Conservation (phyloP, 1,140 invertebrate genomes). For the Ephestia elutella region DNA sequence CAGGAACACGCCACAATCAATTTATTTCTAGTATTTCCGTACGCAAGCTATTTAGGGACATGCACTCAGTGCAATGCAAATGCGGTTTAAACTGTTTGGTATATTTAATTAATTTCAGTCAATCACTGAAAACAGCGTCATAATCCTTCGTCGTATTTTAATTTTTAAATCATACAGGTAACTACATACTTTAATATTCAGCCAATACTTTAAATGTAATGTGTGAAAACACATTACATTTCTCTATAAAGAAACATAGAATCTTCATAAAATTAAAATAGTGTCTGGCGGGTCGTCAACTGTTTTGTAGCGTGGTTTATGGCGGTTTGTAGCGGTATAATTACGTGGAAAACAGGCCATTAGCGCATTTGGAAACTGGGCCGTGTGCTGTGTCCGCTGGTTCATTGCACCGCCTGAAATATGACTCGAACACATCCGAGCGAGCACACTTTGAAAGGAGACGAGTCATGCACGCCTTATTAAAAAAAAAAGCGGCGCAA, state of each 20-base stretch:
- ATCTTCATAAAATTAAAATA: not conserved
- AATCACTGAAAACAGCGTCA: no score
- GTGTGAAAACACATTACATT: no score
- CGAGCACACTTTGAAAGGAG: not conserved
- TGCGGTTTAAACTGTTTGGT: not conserved
- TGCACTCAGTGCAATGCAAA: not conserved
- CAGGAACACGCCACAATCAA: not conserved
- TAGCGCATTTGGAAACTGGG: slow-evolving; percentile 24
- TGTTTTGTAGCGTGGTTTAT: not conserved
- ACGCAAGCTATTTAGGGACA: not conserved
- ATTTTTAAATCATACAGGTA: no score
- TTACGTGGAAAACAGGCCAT: slow-evolving; percentile 24
- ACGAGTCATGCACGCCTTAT: not conserved
- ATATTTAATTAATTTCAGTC: no score
- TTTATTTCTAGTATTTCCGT: not conserved
- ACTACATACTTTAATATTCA: no score
- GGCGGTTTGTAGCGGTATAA: slow-evolving; percentile 12
- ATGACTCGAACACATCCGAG: slow-evolving; percentile 6
- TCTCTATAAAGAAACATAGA: not conserved
- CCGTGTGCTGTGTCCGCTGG: slow-evolving; percentile 15
- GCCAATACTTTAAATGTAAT: no score
- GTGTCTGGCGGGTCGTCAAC: not conserved
- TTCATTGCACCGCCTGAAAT: slow-evolving; percentile 26
- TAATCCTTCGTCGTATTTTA: no score
- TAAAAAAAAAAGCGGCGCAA: no score